Evolutionary conservation across 2,888 invertebrate genomes (phyloP).

Genomic region (Dasysyrphus albostriatus): DNA sequence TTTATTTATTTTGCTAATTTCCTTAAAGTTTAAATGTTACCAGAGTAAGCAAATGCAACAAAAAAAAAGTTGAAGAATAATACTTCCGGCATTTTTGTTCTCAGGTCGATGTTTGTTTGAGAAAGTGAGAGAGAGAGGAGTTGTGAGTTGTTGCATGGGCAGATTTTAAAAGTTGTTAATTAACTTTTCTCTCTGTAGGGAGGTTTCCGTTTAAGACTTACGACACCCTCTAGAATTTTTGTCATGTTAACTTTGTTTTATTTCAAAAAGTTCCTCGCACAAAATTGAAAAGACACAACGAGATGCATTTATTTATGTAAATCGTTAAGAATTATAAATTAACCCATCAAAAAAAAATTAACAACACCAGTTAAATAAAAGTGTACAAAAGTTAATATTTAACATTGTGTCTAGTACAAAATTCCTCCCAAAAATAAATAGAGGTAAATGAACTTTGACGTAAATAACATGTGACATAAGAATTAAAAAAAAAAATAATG

Average conservation of each 20-base stretch:
- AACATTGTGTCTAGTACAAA: background rate
- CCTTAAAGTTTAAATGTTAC: background rate
- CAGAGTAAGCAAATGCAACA: background rate
- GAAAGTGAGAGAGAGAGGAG: background rate
- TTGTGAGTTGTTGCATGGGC: background rate
- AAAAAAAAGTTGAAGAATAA: background rate
- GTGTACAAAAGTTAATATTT: background rate
- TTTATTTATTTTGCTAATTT: constrained; percentile 13
- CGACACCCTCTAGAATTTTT: background rate
- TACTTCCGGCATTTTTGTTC: constrained; percentile 17
- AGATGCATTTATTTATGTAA: background rate
- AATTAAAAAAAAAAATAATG: background rate
- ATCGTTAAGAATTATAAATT: background rate
- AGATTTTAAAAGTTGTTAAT: constrained; percentile 13
- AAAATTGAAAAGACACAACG: background rate
- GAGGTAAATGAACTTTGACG: constrained; percentile 14
- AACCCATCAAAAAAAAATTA: background rate
- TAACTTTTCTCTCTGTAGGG: background rate
- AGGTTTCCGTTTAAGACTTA: background rate
- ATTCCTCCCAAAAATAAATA: background rate
- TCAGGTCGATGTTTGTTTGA: background rate
- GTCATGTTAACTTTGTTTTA: background rate
- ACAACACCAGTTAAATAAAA: background rate
- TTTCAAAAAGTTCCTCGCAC: background rate
- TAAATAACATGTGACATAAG: background rate